A percentile compares a stretch with the other conserved stretches of the same genome.
Evolutionary conservation across 2,797 vertebrate genomes (phyloP).

Genomic region (Rhabdomys pumilio): DNA sequence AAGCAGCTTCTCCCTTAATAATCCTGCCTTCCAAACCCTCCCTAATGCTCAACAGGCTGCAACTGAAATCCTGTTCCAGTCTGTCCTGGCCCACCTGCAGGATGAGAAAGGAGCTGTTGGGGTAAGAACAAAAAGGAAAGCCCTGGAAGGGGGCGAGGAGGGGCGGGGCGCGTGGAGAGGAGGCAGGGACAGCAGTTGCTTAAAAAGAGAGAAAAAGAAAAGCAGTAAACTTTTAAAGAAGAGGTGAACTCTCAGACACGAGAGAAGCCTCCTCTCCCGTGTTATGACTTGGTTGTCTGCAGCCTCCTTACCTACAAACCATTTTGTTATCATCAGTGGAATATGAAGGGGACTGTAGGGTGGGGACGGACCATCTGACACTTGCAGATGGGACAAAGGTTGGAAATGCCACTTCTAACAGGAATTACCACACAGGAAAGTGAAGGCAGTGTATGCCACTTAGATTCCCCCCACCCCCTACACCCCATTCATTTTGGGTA

Average conservation of each 20-base stretch:
- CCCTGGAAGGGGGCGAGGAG: neutral
- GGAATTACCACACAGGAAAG: neutral
- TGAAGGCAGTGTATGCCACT: neutral
- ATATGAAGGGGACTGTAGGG: neutral
- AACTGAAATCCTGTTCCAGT: constrained; percentile 64
- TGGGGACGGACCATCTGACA: neutral
- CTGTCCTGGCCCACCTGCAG: constrained; percentile 49
- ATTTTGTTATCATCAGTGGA: constrained; percentile 43
- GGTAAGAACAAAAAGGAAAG: constrained; percentile 62
- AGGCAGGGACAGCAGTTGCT: neutral
- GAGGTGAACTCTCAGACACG: neutral
- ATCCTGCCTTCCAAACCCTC: constrained; percentile 28
- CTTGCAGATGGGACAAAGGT: neutral
- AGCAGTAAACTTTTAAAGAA: neutral
- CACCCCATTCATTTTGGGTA: neutral
- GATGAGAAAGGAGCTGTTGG: constrained; percentile 53
- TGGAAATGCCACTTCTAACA: neutral
- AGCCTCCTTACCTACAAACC: neutral
- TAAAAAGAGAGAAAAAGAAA: neutral
- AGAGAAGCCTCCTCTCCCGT: neutral
- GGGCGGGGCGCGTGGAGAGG: neutral
- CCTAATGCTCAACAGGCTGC: constrained; percentile 61
- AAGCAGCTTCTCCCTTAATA: constrained; percentile 49
- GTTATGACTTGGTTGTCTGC: neutral
- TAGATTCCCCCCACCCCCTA: neutral